Percentiles rank a stretch among this genome's conserved stretches.
phyloP scores from a whole-genome alignment of 2,888 invertebrate species.

The Arctia plantaginis region DNA sequence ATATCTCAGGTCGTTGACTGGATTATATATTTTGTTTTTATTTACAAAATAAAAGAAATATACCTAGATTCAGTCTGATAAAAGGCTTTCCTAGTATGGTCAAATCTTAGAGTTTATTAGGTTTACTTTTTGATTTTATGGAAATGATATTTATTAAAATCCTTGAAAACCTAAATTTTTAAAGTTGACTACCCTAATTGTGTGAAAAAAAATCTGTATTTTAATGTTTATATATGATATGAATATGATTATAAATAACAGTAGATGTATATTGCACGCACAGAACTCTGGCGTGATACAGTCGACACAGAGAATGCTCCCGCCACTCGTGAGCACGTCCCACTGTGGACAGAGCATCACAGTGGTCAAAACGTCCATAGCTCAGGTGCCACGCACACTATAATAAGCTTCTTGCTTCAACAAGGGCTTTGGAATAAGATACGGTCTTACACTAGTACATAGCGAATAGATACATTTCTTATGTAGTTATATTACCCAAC shows the following conservation, averaged over 20 bases:
- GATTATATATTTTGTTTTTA: neutral
- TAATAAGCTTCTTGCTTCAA: constrained; percentile 49
- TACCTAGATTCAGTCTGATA: no score
- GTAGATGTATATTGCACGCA: constrained; percentile 45
- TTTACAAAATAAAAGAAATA: no score
- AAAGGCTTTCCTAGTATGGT: no score
- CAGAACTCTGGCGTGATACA: constrained; percentile 84
- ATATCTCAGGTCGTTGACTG: neutral
- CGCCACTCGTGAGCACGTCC: constrained; percentile 77
- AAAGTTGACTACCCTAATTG: no score
- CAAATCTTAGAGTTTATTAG: no score
- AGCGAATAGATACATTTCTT: no score
- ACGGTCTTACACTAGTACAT: neutral
- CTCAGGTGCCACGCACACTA: constrained; percentile 60
- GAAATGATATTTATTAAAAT: no score
- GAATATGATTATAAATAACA: neutral
- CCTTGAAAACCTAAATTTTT: no score
- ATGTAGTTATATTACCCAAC: no score
- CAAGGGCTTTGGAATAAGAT: constrained; percentile 34
- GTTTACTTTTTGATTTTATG: no score
- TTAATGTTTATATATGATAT: no score
- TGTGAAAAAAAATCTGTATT: no score
- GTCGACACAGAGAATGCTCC: constrained; percentile 81
- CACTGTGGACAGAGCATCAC: constrained; percentile 70
- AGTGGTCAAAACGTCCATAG: constrained; percentile 70